Evolutionary conservation across 2,797 vertebrate genomes (phyloP).

Genomic region (Serranus cabrilla): DNA sequence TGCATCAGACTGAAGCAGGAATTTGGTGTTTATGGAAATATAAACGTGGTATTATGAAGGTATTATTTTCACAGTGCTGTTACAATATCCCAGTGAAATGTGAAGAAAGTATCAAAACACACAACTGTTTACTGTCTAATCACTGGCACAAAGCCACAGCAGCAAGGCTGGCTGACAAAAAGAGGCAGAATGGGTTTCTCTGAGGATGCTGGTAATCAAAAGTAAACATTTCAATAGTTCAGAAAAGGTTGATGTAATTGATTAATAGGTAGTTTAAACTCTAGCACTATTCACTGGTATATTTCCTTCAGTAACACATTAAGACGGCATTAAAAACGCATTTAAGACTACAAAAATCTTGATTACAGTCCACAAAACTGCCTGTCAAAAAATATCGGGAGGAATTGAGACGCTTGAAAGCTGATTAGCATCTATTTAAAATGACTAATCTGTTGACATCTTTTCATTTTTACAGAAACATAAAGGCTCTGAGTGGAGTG

Average conservation of each 20-base stretch:
- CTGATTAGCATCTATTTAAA: slow-evolving; percentile 55
- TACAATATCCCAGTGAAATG: background rate
- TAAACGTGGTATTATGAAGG: background rate
- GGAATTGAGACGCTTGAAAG: slow-evolving; percentile 1
- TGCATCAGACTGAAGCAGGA: slow-evolving; percentile 7
- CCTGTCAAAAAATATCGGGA: slow-evolving; percentile 34
- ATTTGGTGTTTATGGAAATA: slow-evolving; percentile 19
- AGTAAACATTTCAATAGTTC: slow-evolving; percentile 1
- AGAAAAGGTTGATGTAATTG: background rate
- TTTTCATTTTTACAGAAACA: slow-evolving; percentile 59
- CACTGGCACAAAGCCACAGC: background rate
- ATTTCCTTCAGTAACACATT: slow-evolving; percentile 8
- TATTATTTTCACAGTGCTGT: slow-evolving; percentile 6
- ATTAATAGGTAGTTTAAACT: slow-evolving; percentile 34
- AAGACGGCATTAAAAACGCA: background rate
- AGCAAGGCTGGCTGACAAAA: background rate
- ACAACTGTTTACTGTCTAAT: slow-evolving; percentile 12
- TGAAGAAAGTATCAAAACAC: slow-evolving; percentile 1
- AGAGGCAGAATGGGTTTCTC: background rate
- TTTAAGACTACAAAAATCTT: slow-evolving; percentile 3
- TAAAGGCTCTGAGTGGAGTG: slow-evolving; percentile 71
- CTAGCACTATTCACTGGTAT: slow-evolving; percentile 8
- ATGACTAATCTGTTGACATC: slow-evolving; percentile 50
- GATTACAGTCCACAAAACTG: slow-evolving; percentile 28
- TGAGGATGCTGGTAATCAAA: slow-evolving; percentile 9